Conservation (phyloP, 1,140 invertebrate genomes). For the Bradynema listronoti region DNA sequence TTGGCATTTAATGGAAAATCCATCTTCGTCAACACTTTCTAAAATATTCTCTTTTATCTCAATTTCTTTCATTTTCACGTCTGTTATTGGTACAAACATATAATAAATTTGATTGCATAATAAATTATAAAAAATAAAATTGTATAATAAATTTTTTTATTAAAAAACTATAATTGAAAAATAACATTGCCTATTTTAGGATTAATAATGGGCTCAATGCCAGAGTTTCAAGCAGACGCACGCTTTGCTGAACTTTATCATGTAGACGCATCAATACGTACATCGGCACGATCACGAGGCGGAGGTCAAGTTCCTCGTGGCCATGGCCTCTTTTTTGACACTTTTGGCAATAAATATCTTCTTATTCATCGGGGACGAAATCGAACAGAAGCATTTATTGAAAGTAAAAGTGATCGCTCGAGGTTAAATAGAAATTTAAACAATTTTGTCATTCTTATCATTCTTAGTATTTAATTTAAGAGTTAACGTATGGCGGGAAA, state of each 20-base stretch:
- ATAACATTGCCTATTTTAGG: slow-evolving; percentile 29
- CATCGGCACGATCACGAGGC: slow-evolving; percentile 9
- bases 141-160: slow-evolving; percentile 1
- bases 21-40: slow-evolving; percentile 41
- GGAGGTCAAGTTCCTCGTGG: too few relatives aligned
- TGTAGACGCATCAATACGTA: slow-evolving; percentile 33
- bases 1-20: slow-evolving; percentile 51
- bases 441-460: too few relatives aligned
- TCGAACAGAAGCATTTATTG: too few relatives aligned
- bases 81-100: slow-evolving; percentile 34
- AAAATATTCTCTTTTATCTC: slow-evolving; percentile 52
- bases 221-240: slow-evolving; percentile 52
- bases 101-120: not conserved
- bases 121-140: not conserved
- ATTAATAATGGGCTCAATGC: slow-evolving; percentile 55
- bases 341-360: too few relatives aligned
- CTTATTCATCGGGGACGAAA: too few relatives aligned
- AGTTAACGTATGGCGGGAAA: too few relatives aligned
- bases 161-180: slow-evolving; percentile 9
- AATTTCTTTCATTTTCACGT: slow-evolving; percentile 50
- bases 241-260: slow-evolving; percentile 50
- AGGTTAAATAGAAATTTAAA: too few relatives aligned
- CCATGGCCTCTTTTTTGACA: too few relatives aligned
- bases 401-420: too few relatives aligned
- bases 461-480: too few relatives aligned